phyloP scores from a whole-genome alignment of 2,888 invertebrate genomes.

The Axea sp. region DNA sequence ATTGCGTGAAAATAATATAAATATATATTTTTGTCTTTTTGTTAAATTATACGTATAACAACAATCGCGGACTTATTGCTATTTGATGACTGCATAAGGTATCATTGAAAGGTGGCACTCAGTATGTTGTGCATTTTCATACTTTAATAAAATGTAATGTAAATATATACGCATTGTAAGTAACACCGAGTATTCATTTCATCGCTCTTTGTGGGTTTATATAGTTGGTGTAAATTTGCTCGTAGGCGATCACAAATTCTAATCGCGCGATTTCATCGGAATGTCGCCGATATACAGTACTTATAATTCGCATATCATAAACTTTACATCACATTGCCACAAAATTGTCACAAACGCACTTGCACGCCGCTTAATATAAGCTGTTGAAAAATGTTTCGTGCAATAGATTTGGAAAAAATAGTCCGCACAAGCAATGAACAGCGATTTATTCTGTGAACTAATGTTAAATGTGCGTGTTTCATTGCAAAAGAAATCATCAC shows the following conservation, averaged over 20 bases:
- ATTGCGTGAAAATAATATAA: no score
- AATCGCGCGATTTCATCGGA: constrained; percentile 50
- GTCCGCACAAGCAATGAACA: no score
- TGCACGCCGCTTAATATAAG: no score
- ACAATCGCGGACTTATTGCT: not conserved
- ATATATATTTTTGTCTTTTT: no score
- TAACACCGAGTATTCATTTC: constrained; percentile 47
- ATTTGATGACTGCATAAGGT: constrained; percentile 36
- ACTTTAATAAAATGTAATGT: constrained; percentile 53
- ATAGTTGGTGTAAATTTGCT: constrained; percentile 41
- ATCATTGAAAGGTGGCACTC: constrained; percentile 29
- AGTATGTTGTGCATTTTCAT: constrained; percentile 40
- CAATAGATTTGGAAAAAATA: no score
- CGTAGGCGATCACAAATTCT: constrained; percentile 52
- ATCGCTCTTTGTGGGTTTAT: constrained; percentile 36
- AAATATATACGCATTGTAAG: constrained; percentile 55
- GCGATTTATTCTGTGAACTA: no score
- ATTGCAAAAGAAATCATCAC: no score
- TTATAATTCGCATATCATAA: constrained; percentile 25
- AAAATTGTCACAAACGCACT: no score
- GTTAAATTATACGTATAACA: not conserved
- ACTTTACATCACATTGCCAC: no score
- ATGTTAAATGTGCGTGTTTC: no score
- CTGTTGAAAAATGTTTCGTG: no score
- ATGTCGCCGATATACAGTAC: constrained; percentile 24